Evolutionary conservation across 1,140 invertebrate genomes (phyloP), one percentile per base, ranked within the genome.

Genomic region (Leptinotarsa defecta): DNA sequence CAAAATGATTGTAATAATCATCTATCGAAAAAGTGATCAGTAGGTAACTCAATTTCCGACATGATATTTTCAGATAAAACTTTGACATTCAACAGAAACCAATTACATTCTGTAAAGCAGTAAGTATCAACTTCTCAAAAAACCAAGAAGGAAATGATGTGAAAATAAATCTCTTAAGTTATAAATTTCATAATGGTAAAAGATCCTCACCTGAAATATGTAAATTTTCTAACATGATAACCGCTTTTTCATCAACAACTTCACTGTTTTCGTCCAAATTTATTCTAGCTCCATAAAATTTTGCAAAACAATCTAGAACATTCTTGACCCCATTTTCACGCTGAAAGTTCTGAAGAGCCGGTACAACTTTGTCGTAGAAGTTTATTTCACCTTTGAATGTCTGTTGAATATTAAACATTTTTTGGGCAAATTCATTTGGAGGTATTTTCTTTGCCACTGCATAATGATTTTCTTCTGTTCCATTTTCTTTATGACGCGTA

Each of bases 381-480:
- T 17, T 76, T 13, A 84, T 78, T 81, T 85, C 83, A 72, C 87
- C 88, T 27, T 78, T 81, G 49, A 88, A 86, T 1, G 87, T 87
- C 6, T 81, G 83, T 8, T 81, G 77, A 63, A 81, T 85, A 57
- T 88, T 84, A 67, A 86, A 88, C 0, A 86, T 64, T 20, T 81
- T 63, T 22, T 77, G 77, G 43, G 87, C 82, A 2, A 83, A 81
- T 8, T 86, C 83, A 0, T 83, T 86, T 3, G 79, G 80, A 1
- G 86, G 87, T 15, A 81, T 79, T 76, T 85, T 84, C 74, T 89
- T 89, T 3, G 85, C 87, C 6, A 89, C 85, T 1, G 87, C 68
- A 49, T 86, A 63, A 62, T 86, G 65, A 11, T 82, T 69, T 49
- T 86, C 79, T 24, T 79, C 11, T 49, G 74, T 62, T n/a, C 76